Percentiles rank a stretch among this genome's conserved stretches.
These are phyloP conservation scores for Halictus rubicundus DNA, from an alignment of 1,140 invertebrate genomes.

Conservation along the genomic window DNA sequence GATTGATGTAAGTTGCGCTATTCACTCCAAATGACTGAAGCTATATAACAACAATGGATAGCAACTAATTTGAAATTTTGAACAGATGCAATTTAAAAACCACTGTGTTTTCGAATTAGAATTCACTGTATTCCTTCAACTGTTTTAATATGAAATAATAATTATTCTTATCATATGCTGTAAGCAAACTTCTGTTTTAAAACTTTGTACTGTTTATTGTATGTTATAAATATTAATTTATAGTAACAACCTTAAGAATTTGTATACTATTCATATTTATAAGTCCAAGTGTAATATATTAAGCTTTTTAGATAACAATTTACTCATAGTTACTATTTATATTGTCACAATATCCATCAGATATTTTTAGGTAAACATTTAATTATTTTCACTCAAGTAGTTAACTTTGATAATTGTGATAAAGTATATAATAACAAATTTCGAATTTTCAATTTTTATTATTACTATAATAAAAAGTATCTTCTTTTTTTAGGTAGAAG, in stretches of 20 bases:
- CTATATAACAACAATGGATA: constrained; percentile 33
- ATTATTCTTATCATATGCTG: background rate
- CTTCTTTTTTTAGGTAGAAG: constrained; percentile 70
- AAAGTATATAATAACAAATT: background rate
- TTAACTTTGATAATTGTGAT: background rate
- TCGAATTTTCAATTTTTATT: background rate
- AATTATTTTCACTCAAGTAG: background rate
- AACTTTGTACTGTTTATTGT: background rate
- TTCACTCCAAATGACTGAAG: constrained; percentile 34
- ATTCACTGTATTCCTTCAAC: constrained; percentile 4
- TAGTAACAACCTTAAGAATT: background rate
- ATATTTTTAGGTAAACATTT: background rate
- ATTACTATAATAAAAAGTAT: background rate
- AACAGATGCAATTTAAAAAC: constrained; percentile 5
- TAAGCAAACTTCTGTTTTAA: background rate
- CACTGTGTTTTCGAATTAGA: background rate
- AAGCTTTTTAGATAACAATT: too few species aligned
- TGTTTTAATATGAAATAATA: background rate
- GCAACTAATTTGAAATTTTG: constrained; percentile 10
- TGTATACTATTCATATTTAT: background rate
- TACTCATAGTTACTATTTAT: too few species aligned
- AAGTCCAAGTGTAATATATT: background rate
- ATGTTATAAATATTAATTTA: background rate
- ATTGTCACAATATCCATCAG: too few species aligned
- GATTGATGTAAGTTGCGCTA: background rate